phyloP scores from a whole-genome alignment of 2,888 invertebrate species.

The Drosophila atripex region DNA sequence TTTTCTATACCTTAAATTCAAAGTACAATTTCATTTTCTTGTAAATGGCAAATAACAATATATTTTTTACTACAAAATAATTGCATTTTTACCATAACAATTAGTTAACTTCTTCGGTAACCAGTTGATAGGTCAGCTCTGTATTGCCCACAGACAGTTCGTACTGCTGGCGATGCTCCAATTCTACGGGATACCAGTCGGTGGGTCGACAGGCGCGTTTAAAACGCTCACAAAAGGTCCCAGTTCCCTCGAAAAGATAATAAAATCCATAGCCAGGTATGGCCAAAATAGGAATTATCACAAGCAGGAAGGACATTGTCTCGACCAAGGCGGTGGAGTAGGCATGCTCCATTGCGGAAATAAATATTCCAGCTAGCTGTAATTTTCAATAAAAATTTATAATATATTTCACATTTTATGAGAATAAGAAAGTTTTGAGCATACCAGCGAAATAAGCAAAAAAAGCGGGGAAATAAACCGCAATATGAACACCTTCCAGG shows the following conservation, averaged over 20 bases:
- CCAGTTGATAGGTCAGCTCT: constrained; percentile 80
- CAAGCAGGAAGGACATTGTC: constrained; percentile 24
- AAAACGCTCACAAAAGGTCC: constrained; percentile 70
- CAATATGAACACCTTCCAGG: constrained; percentile 82
- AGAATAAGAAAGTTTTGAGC: neutral
- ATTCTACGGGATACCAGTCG: constrained; percentile 82
- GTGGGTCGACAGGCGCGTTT: constrained; percentile 76
- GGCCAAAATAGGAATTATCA: constrained; percentile 67
- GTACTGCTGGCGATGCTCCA: constrained; percentile 77
- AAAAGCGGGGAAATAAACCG: constrained; percentile 80
- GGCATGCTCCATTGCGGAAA: constrained; percentile 41
- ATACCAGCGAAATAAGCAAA: constrained; percentile 64
- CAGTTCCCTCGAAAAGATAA: constrained; percentile 69
- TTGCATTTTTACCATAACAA: neutral
- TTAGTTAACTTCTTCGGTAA: constrained; percentile 67
- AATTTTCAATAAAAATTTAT: neutral
- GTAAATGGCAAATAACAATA: neutral
- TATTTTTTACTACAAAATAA: neutral
- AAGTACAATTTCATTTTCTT: constrained; percentile 3
- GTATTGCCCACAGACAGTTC: constrained; percentile 75
- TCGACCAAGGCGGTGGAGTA: neutral
- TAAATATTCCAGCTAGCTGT: constrained; percentile 42
- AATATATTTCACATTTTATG: neutral
- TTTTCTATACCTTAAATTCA: neutral
- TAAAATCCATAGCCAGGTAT: constrained; percentile 78